Percentiles rank a stretch among this genome's conserved stretches.
These are phyloP conservation scores for Drepana arcuata DNA, from an alignment of 1,140 invertebrate species.

Conservation along the genomic window DNA sequence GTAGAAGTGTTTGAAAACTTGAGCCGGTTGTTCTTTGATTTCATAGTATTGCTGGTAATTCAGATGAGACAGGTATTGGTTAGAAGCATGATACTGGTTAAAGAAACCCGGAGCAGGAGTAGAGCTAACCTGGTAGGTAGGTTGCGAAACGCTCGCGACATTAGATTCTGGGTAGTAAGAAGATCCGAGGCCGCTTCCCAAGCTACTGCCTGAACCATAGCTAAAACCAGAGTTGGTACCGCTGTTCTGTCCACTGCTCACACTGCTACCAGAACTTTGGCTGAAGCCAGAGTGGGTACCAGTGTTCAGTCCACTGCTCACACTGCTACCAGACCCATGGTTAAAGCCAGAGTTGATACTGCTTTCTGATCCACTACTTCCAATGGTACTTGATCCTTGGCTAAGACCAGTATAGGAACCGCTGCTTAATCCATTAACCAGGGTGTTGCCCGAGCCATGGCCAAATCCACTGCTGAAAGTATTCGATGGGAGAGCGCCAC, in stretches of 20 bases:
- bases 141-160: too few species aligned
- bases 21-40: conserved; percentile 38
- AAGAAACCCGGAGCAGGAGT: not conserved
- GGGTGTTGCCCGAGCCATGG: not conserved
- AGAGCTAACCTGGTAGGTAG: too few species aligned
- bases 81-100: too few species aligned
- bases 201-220: too few species aligned
- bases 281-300: conserved; percentile 2
- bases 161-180: conserved; percentile 30
- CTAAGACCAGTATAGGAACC: not conserved
- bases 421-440: not conserved
- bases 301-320: conserved; percentile 2
- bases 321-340: not conserved
- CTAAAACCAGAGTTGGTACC: conserved; percentile 8
- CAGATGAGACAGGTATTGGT: conserved; percentile 28
- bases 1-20: conserved; percentile 60
- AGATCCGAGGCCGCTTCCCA: too few species aligned
- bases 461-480: too few species aligned
- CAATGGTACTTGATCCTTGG: not conserved
- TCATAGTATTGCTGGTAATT: conserved; percentile 42
- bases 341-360: not conserved
- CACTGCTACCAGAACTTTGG: conserved; percentile 5
- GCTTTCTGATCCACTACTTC: too few species aligned
- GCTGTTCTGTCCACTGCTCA: too few species aligned
- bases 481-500: too few species aligned